Conservation (phyloP, 2,797 vertebrate genomes). For the Acropternis orthonyx region DNA sequence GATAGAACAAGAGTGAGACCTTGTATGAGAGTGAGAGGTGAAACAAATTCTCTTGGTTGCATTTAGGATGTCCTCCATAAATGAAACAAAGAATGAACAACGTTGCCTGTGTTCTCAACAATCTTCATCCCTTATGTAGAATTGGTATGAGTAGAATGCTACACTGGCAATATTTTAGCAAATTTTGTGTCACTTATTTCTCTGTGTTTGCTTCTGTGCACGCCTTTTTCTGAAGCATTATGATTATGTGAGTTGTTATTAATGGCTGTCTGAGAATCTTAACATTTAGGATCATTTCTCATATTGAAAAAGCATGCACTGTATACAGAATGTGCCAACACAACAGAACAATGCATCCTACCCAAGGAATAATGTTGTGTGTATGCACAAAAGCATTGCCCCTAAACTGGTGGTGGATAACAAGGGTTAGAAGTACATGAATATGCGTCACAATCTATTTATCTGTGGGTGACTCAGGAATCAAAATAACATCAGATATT, state of each 20-base stretch:
- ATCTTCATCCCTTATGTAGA: neutral
- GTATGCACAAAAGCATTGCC: neutral
- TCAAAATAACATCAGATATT: neutral
- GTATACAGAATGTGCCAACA: accelerated
- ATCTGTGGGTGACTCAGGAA: neutral
- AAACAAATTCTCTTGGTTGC: neutral
- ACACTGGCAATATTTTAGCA: neutral
- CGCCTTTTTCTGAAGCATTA: neutral
- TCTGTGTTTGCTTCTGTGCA: neutral
- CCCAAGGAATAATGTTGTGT: neutral
- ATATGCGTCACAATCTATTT: neutral
- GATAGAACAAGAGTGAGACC: neutral
- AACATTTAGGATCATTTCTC: neutral
- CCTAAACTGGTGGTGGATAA: neutral
- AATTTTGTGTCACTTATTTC: neutral
- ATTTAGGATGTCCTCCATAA: neutral
- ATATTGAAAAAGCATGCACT: neutral
- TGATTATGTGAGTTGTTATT: neutral
- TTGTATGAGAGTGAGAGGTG: neutral
- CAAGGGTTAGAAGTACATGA: neutral
- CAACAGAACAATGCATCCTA: neutral
- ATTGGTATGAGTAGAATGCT: neutral
- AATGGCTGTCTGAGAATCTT: neutral
- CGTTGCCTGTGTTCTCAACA: neutral
- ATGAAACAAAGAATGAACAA: neutral